Evolutionary conservation across 1,140 invertebrate species (phyloP).

Genomic region (Drosophila setifemur): DNA sequence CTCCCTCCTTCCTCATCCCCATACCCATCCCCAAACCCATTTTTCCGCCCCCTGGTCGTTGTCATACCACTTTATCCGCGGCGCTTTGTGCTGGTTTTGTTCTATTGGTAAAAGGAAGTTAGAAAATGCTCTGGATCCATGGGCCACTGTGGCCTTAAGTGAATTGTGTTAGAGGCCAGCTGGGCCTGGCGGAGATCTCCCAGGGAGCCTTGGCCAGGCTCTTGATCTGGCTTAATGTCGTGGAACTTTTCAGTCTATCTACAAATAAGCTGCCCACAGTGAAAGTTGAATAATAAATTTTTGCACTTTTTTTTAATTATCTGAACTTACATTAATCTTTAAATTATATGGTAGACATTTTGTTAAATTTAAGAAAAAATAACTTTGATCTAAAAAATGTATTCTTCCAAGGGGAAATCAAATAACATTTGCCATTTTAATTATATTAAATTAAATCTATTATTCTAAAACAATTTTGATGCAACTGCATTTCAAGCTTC

Average conservation of each 20-base stretch:
- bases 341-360: too few relatives aligned
- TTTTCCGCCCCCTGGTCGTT: slow-evolving; percentile 6
- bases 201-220: slow-evolving; percentile 1
- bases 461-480: too few relatives aligned
- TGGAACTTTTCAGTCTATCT: not conserved
- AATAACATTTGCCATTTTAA: too few relatives aligned
- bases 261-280: not conserved
- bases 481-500: too few relatives aligned
- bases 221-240: not conserved
- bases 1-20: not conserved
- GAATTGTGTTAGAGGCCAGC: slow-evolving; percentile 40
- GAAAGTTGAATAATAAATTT: too few relatives aligned
- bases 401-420: too few relatives aligned
- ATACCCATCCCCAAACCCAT: too few relatives aligned
- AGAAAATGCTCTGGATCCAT: slow-evolving; percentile 74
- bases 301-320: not conserved
- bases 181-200: not conserved
- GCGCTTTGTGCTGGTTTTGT: slow-evolving; percentile 46
- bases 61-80: slow-evolving; percentile 51
- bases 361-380: not conserved
- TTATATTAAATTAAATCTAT: too few relatives aligned
- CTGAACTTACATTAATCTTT: too few relatives aligned
- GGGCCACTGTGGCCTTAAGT: slow-evolving; percentile 53
- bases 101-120: slow-evolving; percentile 78
- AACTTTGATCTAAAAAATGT: too few relatives aligned